These are phyloP conservation scores for Microhierax caerulescens DNA, from an alignment of 2,797 vertebrate species.

Conservation along the genomic window DNA sequence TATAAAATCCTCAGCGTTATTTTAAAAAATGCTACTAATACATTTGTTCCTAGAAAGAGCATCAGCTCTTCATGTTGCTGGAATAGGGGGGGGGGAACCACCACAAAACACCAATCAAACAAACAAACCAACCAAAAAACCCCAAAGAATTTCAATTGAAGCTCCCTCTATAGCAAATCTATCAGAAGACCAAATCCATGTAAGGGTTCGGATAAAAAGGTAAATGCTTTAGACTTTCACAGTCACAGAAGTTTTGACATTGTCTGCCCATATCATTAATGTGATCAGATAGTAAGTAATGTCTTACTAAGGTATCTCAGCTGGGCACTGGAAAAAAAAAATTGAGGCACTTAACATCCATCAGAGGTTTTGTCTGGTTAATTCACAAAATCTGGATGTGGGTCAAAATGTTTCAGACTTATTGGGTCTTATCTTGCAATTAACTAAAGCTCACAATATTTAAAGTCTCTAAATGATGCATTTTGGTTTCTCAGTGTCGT, in stretches of 20 bases:
- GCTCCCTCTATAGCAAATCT: accelerated
- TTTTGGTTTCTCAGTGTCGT: background rate
- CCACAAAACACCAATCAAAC: too few species aligned
- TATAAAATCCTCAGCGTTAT: background rate
- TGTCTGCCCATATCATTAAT: background rate
- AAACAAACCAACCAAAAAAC: background rate
- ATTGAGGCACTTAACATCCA: background rate
- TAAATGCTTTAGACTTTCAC: background rate
- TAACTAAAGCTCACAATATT: background rate
- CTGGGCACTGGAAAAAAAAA: background rate
- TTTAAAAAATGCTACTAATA: background rate
- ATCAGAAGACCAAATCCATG: background rate
- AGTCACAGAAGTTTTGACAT: background rate
- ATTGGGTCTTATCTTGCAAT: background rate
- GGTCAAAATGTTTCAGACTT: background rate
- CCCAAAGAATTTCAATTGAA: background rate
- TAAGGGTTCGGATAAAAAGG: background rate
- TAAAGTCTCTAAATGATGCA: background rate
- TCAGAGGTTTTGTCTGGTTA: background rate
- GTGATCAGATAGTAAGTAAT: background rate
- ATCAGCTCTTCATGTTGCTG: background rate
- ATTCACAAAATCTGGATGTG: background rate
- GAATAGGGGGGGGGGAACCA: background rate
- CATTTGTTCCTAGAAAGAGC: background rate
- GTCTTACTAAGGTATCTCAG: background rate